A percentile compares a stretch with the other conserved stretches of the same genome.
Conservation (phyloP, 2,888 invertebrate genomes). For the Disparrhopalites patrizii region DNA sequence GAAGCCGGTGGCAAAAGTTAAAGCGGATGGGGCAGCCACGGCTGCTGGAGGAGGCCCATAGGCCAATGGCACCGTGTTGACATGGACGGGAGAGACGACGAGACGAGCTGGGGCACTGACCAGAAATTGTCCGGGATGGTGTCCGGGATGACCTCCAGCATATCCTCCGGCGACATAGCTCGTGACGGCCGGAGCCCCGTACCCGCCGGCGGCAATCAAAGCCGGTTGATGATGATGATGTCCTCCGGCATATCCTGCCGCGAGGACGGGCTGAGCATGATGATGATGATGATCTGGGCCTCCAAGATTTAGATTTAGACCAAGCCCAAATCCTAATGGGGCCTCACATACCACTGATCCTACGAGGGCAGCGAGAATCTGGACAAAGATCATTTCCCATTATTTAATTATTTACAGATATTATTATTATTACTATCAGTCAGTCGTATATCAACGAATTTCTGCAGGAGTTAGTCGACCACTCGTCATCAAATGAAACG, state of each 20-base stretch:
- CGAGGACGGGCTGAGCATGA: neutral
- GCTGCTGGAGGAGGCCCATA: neutral
- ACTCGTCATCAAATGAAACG: no score
- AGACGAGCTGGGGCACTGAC: no score
- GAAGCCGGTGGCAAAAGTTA: no score
- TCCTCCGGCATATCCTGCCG: neutral
- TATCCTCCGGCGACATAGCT: neutral
- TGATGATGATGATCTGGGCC: slow-evolving; percentile 5
- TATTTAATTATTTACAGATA: neutral
- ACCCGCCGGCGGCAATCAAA: neutral
- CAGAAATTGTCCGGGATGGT: no score
- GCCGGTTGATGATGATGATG: neutral
- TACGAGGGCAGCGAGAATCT: slow-evolving; percentile 3
- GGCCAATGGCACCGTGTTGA: no score
- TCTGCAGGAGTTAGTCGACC: no score
- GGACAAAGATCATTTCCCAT: neutral
- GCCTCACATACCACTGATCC: slow-evolving; percentile 4
- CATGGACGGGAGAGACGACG: no score
- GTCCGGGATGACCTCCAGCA: neutral
- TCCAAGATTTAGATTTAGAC: slow-evolving; percentile 4
- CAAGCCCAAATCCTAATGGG: slow-evolving; percentile 1
- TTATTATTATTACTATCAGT: neutral
- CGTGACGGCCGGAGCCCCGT: neutral
- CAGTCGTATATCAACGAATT: neutral
- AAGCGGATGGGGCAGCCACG: no score